A percentile compares a stretch with the other conserved stretches of the same genome.
These are phyloP conservation scores for Hafferia zeledoni DNA, from an alignment of 2,797 vertebrate genomes.

Conservation along the genomic window DNA sequence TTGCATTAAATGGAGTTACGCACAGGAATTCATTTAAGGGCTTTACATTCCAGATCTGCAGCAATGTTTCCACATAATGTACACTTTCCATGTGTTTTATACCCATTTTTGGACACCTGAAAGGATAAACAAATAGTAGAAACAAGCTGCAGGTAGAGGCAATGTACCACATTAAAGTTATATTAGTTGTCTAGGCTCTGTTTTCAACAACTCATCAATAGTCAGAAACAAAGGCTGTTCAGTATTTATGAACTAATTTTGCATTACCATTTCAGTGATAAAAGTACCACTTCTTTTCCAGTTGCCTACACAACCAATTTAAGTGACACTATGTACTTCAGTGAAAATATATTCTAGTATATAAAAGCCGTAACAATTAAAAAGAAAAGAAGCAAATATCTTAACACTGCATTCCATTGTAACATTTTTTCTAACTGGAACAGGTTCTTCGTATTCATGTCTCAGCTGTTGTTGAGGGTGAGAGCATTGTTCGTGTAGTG, in stretches of 20 bases:
- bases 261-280: not conserved
- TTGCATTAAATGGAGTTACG: not conserved
- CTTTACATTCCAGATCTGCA: not conserved
- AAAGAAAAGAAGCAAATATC: not conserved
- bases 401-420: not conserved
- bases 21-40: not conserved
- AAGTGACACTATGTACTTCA: not conserved
- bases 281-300: not conserved
- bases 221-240: not conserved
- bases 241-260: not conserved
- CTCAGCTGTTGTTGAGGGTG: constrained; percentile 8
- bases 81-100: not conserved
- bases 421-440: constrained; percentile 4
- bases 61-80: not conserved
- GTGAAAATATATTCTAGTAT: not conserved
- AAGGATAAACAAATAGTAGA: not conserved
- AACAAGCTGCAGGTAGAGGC: not conserved
- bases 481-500: not conserved
- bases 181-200: not conserved
- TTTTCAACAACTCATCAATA: not conserved
- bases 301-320: not conserved
- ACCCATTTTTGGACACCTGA: not conserved
- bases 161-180: not conserved
- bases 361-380: not conserved
- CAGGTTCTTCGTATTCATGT: not conserved